These are phyloP conservation scores for Drosophila nannoptera DNA, from an alignment of 1,140 invertebrate species.

Conservation along the genomic window DNA sequence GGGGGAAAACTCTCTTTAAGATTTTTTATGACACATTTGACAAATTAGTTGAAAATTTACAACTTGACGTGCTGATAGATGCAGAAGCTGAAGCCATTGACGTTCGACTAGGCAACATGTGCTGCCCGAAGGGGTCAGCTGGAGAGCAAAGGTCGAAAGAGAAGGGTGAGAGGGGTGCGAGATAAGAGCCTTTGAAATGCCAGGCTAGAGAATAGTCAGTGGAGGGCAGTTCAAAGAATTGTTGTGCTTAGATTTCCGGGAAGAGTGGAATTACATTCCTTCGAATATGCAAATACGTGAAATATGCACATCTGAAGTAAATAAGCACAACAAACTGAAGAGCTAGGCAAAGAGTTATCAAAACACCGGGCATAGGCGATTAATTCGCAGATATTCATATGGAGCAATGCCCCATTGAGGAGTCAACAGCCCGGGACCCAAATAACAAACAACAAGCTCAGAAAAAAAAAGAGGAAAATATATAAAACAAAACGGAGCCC, in stretches of 20 bases:
- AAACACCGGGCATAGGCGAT: conserved; percentile 2
- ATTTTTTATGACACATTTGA: conserved; percentile 47
- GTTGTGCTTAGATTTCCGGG: too few species aligned
- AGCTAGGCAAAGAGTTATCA: background rate
- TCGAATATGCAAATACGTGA: too few species aligned
- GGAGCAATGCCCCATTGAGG: conserved; percentile 18
- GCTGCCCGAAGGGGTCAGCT: background rate
- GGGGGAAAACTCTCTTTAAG: conserved; percentile 16
- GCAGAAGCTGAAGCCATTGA: conserved; percentile 21
- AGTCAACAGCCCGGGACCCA: conserved; percentile 12
- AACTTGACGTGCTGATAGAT: conserved; percentile 32
- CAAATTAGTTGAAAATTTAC: conserved; percentile 50
- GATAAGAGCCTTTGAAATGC: too few species aligned
- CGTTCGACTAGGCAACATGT: conserved; percentile 11
- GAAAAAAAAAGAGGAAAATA: background rate
- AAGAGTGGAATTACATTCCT: too few species aligned
- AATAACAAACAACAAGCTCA: background rate
- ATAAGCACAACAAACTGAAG: too few species aligned
- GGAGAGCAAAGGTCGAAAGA: too few species aligned
- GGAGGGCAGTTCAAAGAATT: too few species aligned
- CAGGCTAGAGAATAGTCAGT: too few species aligned
- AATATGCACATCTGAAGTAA: too few species aligned
- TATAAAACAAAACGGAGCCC: conserved; percentile 3
- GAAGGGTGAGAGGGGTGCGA: too few species aligned
- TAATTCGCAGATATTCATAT: conserved; percentile 12